phyloP scores from a whole-genome alignment of 2,113 vertebrate species.

The Corvus moneduloides region DNA sequence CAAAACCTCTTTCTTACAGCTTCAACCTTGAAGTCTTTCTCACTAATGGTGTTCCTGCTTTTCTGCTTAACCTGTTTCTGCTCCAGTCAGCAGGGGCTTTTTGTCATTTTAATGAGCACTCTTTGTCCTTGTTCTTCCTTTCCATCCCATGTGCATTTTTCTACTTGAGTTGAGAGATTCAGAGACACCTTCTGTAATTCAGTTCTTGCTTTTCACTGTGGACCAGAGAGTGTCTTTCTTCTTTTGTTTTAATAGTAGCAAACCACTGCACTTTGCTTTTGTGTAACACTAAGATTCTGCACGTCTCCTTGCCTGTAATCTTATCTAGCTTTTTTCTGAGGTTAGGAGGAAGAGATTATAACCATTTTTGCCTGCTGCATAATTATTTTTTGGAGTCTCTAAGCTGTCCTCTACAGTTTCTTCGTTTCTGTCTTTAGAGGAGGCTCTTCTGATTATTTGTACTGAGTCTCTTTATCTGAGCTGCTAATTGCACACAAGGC shows the following conservation, averaged over 20 bases:
- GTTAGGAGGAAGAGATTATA: background rate
- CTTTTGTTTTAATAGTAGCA: background rate
- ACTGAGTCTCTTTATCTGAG: background rate
- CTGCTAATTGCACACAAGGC: background rate
- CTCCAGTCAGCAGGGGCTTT: background rate
- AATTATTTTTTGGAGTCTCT: background rate
- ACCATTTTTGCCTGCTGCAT: background rate
- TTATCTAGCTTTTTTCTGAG: background rate
- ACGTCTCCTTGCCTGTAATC: background rate
- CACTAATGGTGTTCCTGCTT: background rate
- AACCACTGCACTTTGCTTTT: background rate
- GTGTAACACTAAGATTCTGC: background rate
- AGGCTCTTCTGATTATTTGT: background rate
- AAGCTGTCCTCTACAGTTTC: background rate
- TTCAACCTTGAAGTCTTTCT: background rate
- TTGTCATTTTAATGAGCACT: slow-evolving; percentile 28
- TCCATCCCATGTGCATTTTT: background rate
- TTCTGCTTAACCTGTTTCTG: slow-evolving; percentile 11
- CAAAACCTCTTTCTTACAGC: background rate
- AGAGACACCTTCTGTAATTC: background rate
- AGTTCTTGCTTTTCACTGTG: background rate
- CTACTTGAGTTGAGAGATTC: background rate
- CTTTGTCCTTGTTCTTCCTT: background rate
- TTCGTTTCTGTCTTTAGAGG: background rate
- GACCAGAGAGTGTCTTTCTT: background rate